Base-by-base conservation (phyloP, 2,888 invertebrate genomes). In the Tribolium freemani region DNA sequence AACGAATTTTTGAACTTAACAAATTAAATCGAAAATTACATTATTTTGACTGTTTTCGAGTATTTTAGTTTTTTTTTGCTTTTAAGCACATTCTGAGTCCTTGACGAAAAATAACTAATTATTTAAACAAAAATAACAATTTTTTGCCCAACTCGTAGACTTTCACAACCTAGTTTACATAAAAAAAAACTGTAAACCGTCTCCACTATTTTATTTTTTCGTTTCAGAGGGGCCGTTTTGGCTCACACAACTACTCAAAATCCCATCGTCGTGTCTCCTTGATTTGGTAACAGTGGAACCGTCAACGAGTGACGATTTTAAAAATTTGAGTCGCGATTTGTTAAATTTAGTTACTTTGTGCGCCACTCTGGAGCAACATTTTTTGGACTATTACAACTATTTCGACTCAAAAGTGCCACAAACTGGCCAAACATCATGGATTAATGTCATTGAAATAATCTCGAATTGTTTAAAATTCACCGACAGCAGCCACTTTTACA, bases 401-500 rank as follows among this genome's bases (percentile, higher is more conserved):
- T 69, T 74, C 69, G 66, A 66, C 77, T 16, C 69, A 46, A 60
- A 38, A 30, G 26, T 26, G 38, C 2, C 61, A 67, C 71, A 58
- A 69, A 50, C 46, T 38, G 60, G 70, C n/a, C 53, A 53, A 13
- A 64, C 75, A 67, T 70, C 75, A 21, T 89, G 89, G 89, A 83
- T 83, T 3, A 83, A 83, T 74, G 83, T 90, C 45, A 86, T 89
- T 16, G 85, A 87, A 72, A 83, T 87, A 5, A 85, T 89, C 26
- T 84, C 88, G 5, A 86, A 88, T 6, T 88, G 88, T 82, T 83
- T 90, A 31, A 87, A 87, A 75, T 87, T 87, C 51, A 88, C 86
- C 61, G 88, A 89, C 77, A 85, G 87, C 6, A 88, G 89, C 79
- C 88, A 89, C 80, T 89, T 89, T 82, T 90, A 89, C 76, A 90